phyloP scores from a whole-genome alignment of 64 coral and sea anemone genomes.

The Montipora capricornis region DNA sequence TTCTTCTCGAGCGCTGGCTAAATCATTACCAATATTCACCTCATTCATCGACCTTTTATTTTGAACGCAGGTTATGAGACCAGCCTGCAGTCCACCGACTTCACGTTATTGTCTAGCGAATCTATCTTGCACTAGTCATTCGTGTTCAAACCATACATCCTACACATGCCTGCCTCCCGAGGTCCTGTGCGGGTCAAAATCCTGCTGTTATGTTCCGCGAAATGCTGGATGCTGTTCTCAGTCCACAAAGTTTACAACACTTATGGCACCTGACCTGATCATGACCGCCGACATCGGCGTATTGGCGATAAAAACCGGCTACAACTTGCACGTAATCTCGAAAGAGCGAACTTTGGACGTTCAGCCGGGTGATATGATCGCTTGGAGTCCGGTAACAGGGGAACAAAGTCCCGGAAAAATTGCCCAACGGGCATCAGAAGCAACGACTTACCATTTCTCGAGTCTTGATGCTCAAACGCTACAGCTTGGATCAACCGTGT shows the following conservation, averaged over 20 bases:
- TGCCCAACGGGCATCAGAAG: conserved; percentile 19
- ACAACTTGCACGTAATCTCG: conserved; percentile 76
- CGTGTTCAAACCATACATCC: not conserved
- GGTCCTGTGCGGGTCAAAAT: conserved; percentile 12
- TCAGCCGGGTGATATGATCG: conserved; percentile 62
- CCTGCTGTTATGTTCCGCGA: not conserved
- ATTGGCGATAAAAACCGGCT: conserved; percentile 58
- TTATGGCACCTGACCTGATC: conserved; percentile 11
- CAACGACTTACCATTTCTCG: conserved; percentile 22
- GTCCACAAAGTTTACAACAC: not conserved
- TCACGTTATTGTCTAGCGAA: conserved; percentile 25
- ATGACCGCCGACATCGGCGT: conserved; percentile 49
- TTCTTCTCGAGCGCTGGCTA: too few species aligned
- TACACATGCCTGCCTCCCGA: not conserved
- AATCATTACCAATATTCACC: too few species aligned
- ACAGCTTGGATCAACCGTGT: not conserved
- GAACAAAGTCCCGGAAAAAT: conserved; percentile 12
- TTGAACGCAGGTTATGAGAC: conserved; percentile 40
- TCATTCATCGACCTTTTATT: not conserved
- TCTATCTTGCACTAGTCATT: not conserved
- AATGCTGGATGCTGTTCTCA: not conserved
- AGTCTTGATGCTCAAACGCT: not conserved
- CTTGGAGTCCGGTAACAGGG: conserved; percentile 54
- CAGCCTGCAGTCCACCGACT: not conserved
- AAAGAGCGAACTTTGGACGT: conserved; percentile 50